Base-by-base conservation (phyloP, 2,113 vertebrate genomes). In the Cyanocitta stelleri region DNA sequence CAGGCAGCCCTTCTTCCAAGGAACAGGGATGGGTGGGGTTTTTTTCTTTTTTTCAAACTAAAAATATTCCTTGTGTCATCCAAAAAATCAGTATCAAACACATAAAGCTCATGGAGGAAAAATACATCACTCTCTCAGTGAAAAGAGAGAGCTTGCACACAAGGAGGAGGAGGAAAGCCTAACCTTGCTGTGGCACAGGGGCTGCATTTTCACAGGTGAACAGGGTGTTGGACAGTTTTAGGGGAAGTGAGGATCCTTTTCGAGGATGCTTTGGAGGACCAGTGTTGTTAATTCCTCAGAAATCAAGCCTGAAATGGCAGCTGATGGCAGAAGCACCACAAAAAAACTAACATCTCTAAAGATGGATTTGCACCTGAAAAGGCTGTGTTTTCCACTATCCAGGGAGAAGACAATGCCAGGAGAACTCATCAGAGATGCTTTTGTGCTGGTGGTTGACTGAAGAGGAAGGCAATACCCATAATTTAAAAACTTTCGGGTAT, bases 141-240 rank as follows among this genome's bases (percentile, higher is more conserved):
- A 67, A 85, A 61, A 77, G 55, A 79, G 32, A 85, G 54, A 85
- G 48, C 30, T 54, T 74, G 56, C 30, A 85, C 59, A 64, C 18
- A 49, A 72, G 73, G 56, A 61, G 32, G 51, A 61, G 48, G 33
- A 46, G 39, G 30, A 44, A 64, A 59, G 39, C 19, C 22, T 11
- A 14, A 51, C 7, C 32, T 49, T 21, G 12, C 27, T 46, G 0
- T 1, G 1, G 39, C 51, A 46, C 0, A 0, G 68, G 41, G 13
- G 30, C 68, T 46, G 41, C 18, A 7, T 51, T 48, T 63, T 48
- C 62, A 19, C 30, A 30, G 58, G 24, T n/a, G 39, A 77, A 26
- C 3, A 4, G 33, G 37, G 33, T 54, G 68, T 2, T 68, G 67
- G 59, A 43, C 18, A 58, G 43, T 20, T 52, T 44, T 30, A 69